phyloP scores from a whole-genome alignment of 2,888 invertebrate species.

The Leptopilina myrica region DNA sequence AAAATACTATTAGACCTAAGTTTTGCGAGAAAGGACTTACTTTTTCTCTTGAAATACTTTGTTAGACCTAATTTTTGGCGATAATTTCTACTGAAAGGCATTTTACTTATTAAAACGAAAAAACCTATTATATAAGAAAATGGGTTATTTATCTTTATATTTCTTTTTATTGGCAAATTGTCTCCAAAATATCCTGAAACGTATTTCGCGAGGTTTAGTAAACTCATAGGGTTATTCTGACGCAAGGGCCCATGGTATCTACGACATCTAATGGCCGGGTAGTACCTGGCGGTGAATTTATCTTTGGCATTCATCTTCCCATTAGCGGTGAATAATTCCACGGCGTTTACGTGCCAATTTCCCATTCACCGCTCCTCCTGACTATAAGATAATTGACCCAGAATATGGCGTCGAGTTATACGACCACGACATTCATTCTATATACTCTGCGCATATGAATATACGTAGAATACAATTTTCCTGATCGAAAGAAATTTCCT shows the following conservation, averaged over 20 bases:
- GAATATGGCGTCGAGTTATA: constrained; percentile 19
- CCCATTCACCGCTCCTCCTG: background rate
- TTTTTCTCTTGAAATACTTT: too few relatives aligned
- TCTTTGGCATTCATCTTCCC: constrained; percentile 69
- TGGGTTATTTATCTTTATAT: too few relatives aligned
- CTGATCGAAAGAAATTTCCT: too few relatives aligned
- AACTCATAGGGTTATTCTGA: constrained; percentile 61
- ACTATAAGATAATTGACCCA: constrained; percentile 19
- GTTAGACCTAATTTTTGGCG: too few relatives aligned
- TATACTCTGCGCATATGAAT: background rate
- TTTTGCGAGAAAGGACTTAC: too few relatives aligned
- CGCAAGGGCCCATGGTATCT: constrained; percentile 52
- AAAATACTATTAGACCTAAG: too few relatives aligned
- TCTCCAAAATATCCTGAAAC: too few relatives aligned
- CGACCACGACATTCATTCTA: constrained; percentile 7
- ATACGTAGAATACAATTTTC: too few relatives aligned
- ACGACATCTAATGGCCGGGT: constrained; percentile 63
- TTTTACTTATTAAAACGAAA: too few relatives aligned
- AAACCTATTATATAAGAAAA: too few relatives aligned
- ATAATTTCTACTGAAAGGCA: too few relatives aligned
- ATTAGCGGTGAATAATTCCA: constrained; percentile 70
- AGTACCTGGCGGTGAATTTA: constrained; percentile 66
- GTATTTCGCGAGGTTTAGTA: constrained; percentile 59
- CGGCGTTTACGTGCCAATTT: constrained; percentile 64
- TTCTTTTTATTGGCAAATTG: too few relatives aligned